Base-by-base conservation (phyloP, 92 coral and sea anemone species). In the Plumapathes pennacea region DNA sequence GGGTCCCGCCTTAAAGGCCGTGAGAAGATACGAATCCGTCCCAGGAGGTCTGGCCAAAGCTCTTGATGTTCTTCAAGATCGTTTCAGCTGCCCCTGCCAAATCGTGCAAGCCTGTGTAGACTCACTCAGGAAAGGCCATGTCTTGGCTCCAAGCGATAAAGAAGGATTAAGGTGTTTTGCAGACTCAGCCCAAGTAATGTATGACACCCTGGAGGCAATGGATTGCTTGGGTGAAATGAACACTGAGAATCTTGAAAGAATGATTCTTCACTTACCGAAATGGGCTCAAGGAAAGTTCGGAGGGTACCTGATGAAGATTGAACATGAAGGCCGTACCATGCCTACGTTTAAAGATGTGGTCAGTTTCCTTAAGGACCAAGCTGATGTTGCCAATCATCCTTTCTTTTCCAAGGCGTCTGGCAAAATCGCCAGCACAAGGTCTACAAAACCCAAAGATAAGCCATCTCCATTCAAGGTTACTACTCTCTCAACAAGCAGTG, bases 341-440 rank as follows among this genome's bases (percentile, higher is more conserved):
- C 74, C 82, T 0, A 51, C 65, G 19, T 82, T 82, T 25, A 57
- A 68, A 23, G 68, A 82, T 51, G 55, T 62, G 12, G 83, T 75
- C 12, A 60, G 57, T 10, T 81, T 81, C 62, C 63, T 81, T 32
- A 68, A 57, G 25, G 77, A 67, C 43, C 57, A 69, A 27, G 88
- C 88, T 10, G 71, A 74, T 38, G 74, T 74, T 21, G 82, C 74
- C 17, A 82, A 82, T 43, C 89, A 82, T 25, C 78, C 78, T 0
- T 76, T 82, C 65, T 76, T 76, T 49, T 66, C 75, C 6, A 50
- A 62, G 44, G 32, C 72, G 4, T 33, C 62, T 25, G 20, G 45
- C 11, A 56, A 62, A 17, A 31, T 24, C 3, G 38, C 40, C 13
- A 4, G 51, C 12, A 5, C 39, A 12, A 59, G 26, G n/a, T 27